Conservation (phyloP, 2,797 vertebrate genomes). For the Lophius americanus region DNA sequence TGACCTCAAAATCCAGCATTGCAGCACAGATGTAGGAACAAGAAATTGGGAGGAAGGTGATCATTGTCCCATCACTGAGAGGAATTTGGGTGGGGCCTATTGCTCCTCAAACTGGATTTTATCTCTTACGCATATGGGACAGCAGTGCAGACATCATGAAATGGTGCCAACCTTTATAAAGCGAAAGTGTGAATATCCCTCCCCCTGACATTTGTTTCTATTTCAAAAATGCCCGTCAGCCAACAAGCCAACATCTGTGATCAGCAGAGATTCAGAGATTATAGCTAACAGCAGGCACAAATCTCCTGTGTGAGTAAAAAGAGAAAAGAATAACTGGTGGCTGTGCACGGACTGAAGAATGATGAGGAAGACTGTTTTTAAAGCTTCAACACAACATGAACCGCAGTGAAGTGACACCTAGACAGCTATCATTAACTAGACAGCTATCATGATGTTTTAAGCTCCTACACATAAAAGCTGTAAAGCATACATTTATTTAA, state of each 20-base stretch:
- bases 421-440: slow-evolving; percentile 24
- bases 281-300: slow-evolving; percentile 64
- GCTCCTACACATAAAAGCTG: slow-evolving; percentile 23
- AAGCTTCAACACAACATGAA: slow-evolving; percentile 46
- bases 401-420: slow-evolving; percentile 37
- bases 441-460: slow-evolving; percentile 36
- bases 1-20: slow-evolving; percentile 32
- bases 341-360: slow-evolving; percentile 17
- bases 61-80: slow-evolving; percentile 33
- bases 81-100: slow-evolving; percentile 16
- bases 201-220: slow-evolving; percentile 73
- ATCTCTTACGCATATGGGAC: slow-evolving; percentile 34
- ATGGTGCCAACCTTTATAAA: slow-evolving; percentile 60
- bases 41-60: slow-evolving; percentile 33
- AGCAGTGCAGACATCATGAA: slow-evolving; percentile 67
- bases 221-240: slow-evolving; percentile 72
- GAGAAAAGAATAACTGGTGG: slow-evolving; percentile 38
- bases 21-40: slow-evolving; percentile 26
- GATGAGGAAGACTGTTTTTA: slow-evolving; percentile 32
- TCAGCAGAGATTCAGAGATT: slow-evolving; percentile 71
- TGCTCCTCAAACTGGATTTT: slow-evolving; percentile 40
- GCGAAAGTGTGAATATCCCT: slow-evolving; percentile 54
- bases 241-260: slow-evolving; percentile 72
- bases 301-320: slow-evolving; percentile 47
- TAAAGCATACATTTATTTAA: slow-evolving; percentile 34